A percentile compares a stretch with the other conserved stretches of the same genome.
Conservation (phyloP, 2,888 invertebrate genomes). For the Tipula confusa region DNA sequence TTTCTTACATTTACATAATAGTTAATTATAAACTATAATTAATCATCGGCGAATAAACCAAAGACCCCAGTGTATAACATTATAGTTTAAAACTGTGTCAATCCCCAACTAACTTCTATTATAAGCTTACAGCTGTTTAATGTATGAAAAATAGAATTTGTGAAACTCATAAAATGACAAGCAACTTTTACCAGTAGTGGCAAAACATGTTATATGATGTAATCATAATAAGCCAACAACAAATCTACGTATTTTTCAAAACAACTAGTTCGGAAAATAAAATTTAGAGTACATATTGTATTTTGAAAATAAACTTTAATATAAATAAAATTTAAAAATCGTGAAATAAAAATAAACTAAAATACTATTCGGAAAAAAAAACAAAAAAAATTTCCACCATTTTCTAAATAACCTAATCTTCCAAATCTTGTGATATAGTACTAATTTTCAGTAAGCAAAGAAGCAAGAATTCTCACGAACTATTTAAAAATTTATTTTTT, state of each 20-base stretch:
- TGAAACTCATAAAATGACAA: not conserved
- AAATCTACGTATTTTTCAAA: not conserved
- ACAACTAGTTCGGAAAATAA: not conserved
- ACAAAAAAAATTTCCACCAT: not conserved
- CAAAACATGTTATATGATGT: not conserved
- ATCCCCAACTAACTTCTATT: no score
- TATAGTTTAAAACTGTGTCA: no score
- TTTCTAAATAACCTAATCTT: no score
- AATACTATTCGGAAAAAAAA: not conserved
- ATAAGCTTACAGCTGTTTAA: no score
- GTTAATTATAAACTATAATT: no score
- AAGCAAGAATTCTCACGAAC: no score
- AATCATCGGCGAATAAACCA: no score
- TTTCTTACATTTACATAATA: no score
- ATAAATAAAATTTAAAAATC: not conserved
- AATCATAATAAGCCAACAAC: not conserved
- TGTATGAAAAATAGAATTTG: no score
- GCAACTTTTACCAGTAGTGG: not conserved
- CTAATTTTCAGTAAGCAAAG: no score
- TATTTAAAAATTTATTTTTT: constrained; percentile 8
- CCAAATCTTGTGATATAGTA: no score
- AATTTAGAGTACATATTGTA: not conserved
- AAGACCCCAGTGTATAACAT: no score
- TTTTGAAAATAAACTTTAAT: not conserved
- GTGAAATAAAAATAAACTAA: not conserved